Percentiles rank a stretch among this genome's conserved stretches.
phyloP scores from a whole-genome alignment of 2,797 vertebrate genomes.

The Clarias fuscus region DNA sequence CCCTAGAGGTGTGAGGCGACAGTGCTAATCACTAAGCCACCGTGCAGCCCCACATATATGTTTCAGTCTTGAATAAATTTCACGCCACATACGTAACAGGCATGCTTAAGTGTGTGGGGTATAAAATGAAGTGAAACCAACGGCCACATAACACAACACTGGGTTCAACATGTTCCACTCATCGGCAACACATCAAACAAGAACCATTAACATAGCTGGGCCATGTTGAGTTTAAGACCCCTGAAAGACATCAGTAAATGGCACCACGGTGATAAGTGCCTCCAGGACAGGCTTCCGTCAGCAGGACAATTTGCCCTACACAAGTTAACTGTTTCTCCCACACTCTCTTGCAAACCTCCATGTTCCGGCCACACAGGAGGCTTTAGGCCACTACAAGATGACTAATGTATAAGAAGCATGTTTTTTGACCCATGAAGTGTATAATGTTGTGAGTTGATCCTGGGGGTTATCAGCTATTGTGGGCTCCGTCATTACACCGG shows the following conservation, averaged over 20 bases:
- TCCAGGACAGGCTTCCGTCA: conserved; percentile 66
- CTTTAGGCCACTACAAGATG: conserved; percentile 3
- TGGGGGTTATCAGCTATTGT: conserved; percentile 40
- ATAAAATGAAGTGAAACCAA: conserved; percentile 36
- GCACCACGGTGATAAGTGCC: conserved; percentile 59
- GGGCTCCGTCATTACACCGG: conserved; percentile 46
- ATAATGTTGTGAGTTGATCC: conserved; percentile 26
- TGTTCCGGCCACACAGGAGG: conserved; percentile 12
- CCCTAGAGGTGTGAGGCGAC: no score
- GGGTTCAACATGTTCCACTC: conserved; percentile 24
- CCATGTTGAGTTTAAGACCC: conserved; percentile 57
- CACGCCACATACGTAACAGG: neutral
- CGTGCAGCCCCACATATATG: no score
- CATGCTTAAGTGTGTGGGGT: conserved; percentile 7
- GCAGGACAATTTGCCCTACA: conserved; percentile 52
- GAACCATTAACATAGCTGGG: conserved; percentile 62
- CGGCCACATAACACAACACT: conserved; percentile 33
- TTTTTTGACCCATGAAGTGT: conserved; percentile 24
- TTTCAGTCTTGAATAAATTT: neutral
- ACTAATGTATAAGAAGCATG: neutral
- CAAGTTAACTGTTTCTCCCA: conserved; percentile 35
- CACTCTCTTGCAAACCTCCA: conserved; percentile 5
- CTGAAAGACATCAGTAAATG: conserved; percentile 69
- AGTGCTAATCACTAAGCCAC: no score
- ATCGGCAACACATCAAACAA: conserved; percentile 44